Percentiles rank a stretch among this genome's conserved stretches.
Conservation (phyloP, 1,140 invertebrate genomes). For the Drosophila asahinai region DNA sequence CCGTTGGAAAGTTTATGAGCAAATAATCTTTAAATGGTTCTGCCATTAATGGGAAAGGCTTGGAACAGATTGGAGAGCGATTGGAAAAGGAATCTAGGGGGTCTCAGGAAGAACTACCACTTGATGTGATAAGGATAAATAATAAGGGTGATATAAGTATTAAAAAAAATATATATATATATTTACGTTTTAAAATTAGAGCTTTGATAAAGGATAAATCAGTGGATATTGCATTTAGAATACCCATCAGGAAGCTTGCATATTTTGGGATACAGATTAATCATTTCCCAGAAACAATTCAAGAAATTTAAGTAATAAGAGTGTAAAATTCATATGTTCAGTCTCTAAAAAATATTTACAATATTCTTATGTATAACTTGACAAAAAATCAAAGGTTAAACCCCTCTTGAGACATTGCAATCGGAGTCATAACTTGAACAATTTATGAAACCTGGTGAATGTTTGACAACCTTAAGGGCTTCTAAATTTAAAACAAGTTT, state of each 20-base stretch:
- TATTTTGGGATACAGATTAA: neutral
- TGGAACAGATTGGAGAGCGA: neutral
- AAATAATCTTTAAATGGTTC: neutral
- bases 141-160: neutral
- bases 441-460: neutral
- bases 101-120: too few species aligned
- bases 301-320: too few species aligned
- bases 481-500: neutral
- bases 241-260: neutral
- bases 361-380: neutral
- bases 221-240: neutral
- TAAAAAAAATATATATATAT: neutral
- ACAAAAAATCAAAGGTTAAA: too few species aligned
- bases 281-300: neutral
- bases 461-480: neutral
- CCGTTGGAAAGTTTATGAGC: neutral
- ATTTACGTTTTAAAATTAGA: too few species aligned
- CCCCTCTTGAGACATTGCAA: neutral
- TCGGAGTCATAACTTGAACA: neutral
- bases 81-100: neutral
- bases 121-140: neutral
- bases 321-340: neutral
- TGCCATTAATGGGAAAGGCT: slow-evolving; percentile 87
- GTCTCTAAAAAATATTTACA: neutral
- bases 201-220: neutral